phyloP scores from a whole-genome alignment of 2,797 vertebrate species.

The Tangara arthus region DNA sequence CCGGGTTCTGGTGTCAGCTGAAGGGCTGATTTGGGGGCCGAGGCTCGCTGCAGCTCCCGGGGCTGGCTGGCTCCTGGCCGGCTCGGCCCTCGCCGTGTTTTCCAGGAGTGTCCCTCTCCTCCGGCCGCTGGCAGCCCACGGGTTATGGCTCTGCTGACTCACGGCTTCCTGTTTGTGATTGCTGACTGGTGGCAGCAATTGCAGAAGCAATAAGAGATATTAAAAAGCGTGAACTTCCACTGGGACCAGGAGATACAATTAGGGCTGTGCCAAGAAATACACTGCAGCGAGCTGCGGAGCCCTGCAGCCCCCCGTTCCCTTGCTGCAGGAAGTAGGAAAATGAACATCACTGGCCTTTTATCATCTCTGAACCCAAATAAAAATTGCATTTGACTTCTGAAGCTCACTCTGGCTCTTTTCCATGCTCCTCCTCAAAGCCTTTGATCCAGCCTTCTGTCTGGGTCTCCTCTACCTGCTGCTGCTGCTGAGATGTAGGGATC shows the following conservation, averaged over 20 bases:
- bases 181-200: constrained; percentile 65
- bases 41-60: not conserved
- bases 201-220: constrained; percentile 63
- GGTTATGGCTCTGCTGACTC: constrained; percentile 60
- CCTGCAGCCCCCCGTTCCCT: not conserved
- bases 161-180: constrained; percentile 65
- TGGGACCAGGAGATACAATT: constrained; percentile 11
- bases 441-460: not conserved
- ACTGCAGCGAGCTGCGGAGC: not conserved
- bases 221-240: constrained; percentile 50
- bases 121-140: not conserved
- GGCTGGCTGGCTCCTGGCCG: not conserved
- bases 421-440: not conserved
- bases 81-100: not conserved
- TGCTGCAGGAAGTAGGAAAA: constrained; percentile 43
- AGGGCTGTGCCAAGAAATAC: constrained; percentile 19
- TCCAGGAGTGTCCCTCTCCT: constrained; percentile 26
- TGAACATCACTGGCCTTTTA: constrained; percentile 1
- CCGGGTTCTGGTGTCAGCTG: too few relatives aligned
- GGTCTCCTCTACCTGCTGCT: not conserved
- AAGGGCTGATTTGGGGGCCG: too few relatives aligned
- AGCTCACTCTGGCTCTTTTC: not conserved
- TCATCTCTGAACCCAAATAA: constrained; percentile 23
- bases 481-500: not conserved
- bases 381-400: constrained; percentile 18